These are phyloP conservation scores for Struthidea cinerea DNA, from an alignment of 2,113 vertebrate species.

Conservation along the genomic window DNA sequence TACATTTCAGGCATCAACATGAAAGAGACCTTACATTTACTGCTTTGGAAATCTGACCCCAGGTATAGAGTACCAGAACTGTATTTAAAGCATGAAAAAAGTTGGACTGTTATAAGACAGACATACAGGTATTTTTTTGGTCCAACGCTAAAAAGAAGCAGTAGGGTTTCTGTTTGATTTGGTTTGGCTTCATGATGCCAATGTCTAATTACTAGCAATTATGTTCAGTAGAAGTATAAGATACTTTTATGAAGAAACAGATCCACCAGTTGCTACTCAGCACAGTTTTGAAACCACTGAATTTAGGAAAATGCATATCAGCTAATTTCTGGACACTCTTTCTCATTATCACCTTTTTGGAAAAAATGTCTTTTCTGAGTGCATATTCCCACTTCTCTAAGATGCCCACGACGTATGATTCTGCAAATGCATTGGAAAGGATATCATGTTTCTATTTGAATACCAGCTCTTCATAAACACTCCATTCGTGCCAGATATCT, in stretches of 20 bases:
- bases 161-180: neutral
- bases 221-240: neutral
- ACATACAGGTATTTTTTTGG: neutral
- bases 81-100: constrained; percentile 39
- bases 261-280: neutral
- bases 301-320: neutral
- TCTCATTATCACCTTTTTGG: neutral
- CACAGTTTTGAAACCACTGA: neutral
- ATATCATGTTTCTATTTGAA: neutral
- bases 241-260: too few species aligned
- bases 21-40: constrained; percentile 67
- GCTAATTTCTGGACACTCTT: neutral
- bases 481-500: neutral
- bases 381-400: neutral
- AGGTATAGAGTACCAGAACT: constrained; percentile 36
- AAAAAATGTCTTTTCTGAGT: neutral
- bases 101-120: neutral
- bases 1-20: constrained; percentile 63
- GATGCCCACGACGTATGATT: neutral
- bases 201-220: constrained; percentile 4
- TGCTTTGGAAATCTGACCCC: constrained; percentile 61
- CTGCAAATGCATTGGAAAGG: neutral
- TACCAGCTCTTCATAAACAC: neutral
- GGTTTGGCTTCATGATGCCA: neutral
- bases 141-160: neutral